phyloP scores from a whole-genome alignment of 2,888 invertebrate species.

The Yponomeuta plumbellus region DNA sequence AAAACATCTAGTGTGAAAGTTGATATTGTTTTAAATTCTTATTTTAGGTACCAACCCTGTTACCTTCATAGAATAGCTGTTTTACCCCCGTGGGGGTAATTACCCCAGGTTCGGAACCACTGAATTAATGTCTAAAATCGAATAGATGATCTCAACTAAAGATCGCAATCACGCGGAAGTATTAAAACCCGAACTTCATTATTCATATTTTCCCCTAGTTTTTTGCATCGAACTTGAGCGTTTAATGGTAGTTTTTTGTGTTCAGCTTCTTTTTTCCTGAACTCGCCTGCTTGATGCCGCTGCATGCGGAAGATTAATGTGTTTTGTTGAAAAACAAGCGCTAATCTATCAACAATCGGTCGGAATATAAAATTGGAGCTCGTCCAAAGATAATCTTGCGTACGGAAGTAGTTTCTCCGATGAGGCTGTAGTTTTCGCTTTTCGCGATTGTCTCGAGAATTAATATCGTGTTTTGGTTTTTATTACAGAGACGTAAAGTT shows the following conservation, averaged over 20 bases:
- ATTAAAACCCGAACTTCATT: neutral
- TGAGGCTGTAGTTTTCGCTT: conserved; percentile 27
- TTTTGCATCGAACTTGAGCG: neutral
- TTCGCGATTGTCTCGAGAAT: neutral
- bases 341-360: conserved; percentile 38
- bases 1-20: too few relatives aligned
- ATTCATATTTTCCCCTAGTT: neutral
- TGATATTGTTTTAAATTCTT: too few relatives aligned
- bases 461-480: too few relatives aligned
- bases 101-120: too few relatives aligned
- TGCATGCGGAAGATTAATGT: conserved; percentile 35
- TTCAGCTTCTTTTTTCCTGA: neutral
- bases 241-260: conserved; percentile 1
- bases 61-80: too few relatives aligned
- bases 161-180: neutral
- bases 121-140: conserved; percentile 4
- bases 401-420: neutral
- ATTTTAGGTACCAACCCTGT: too few relatives aligned
- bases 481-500: too few relatives aligned
- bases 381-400: conserved; percentile 29
- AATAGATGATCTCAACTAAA: neutral
- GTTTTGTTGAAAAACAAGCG: conserved; percentile 39
- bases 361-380: conserved; percentile 31
- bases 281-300: conserved; percentile 11
- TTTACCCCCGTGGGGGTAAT: too few relatives aligned